Base-by-base conservation (phyloP, 2,797 vertebrate genomes). In the Discoglossus pictus region DNA sequence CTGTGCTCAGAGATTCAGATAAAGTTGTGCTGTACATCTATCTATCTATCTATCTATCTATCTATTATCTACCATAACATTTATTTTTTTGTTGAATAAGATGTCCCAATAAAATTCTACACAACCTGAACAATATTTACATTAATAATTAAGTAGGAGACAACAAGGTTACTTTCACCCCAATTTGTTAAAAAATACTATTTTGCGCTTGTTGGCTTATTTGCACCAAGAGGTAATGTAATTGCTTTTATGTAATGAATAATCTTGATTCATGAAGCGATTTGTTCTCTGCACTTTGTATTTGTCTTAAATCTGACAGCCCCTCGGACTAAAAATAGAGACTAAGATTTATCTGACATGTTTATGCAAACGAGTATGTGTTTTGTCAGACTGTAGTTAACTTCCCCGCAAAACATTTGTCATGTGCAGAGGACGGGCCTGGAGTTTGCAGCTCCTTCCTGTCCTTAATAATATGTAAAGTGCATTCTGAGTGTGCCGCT, bases 401-500 rank as follows among this genome's bases (percentile, higher is more conserved):
- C 59, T 55, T 62, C 51, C 21, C 51, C 13, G 31, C 60, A 24
- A 69, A 69, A 62, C 67, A 70, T 70, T 70, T 70, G 60, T 70
- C 59, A 56, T 55, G 43, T 55, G 52, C 51, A 27, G 35, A 63
- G 60, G 60, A 53, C 42, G 60, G 63, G 50, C 51, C n/a, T 40
- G 55, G 63, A 27, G 51, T 48, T 70, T 10, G 36, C 36, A 40
- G 18, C 20, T 10, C 36, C 21, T 56, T 63, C 40, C 67, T 70
- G 59, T 70, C 60, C 67, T 50, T 63, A 70, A 70, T 70, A 70
- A 70, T 70, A 70, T 70, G 67, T 63, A 70, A 70, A 63, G 67
- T 63, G 67, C 67, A 70, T 70, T 70, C 67, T 34, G 60, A 70
- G 58, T 61, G 67, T 70, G 51, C 67, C 46, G 51, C 59, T 70